Base-by-base conservation (phyloP, 1,140 invertebrate genomes). In the Maniola jurtina region DNA sequence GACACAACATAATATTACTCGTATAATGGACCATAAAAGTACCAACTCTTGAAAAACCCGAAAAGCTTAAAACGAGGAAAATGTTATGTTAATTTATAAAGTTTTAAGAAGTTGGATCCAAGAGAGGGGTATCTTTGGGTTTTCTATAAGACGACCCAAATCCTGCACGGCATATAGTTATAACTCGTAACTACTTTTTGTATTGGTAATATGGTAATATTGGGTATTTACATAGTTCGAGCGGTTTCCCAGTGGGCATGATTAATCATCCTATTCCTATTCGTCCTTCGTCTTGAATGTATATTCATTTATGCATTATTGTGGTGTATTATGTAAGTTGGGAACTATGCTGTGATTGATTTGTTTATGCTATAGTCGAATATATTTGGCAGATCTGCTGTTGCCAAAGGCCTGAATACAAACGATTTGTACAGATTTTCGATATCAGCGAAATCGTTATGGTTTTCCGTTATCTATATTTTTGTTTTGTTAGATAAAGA, bases 221-320 rank as follows among this genome's bases (percentile, higher is more conserved):
- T 38, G 42, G 54, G 50, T 71, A 72, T 75, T 75, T 72, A 70
- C 73, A 75, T 75, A 70, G 70, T 75, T 66, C 65, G 54, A 47
- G 57, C 58, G 48, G 66, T 64, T 71, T 72, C 65, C 64, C 64
- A 69, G 66, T 67, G 70, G 58, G 62, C 62, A 72, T 75, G 73
- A 75, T 75, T 70, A 75, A 75, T 72, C 70, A 75, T 68, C 42
- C 45, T 58, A 62, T 71, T 64, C 62, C 73, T 68, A 67, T 68
- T 72, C 71, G 67, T 72, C 64, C 70, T 68, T 59, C 66, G 45
- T 61, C 52, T 55, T 34, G 10, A 34, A 61, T 61, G 38, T 56
- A 45, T 35, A 55, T 56, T 55, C 59, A 55, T 55, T 25, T 55
- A 55, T 55, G 52, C 52, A 55, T 55, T 55, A 34, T 55, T 55